These are phyloP conservation scores for Drosophila kambysellisi DNA, from an alignment of 2,888 invertebrate species.

Conservation along the genomic window DNA sequence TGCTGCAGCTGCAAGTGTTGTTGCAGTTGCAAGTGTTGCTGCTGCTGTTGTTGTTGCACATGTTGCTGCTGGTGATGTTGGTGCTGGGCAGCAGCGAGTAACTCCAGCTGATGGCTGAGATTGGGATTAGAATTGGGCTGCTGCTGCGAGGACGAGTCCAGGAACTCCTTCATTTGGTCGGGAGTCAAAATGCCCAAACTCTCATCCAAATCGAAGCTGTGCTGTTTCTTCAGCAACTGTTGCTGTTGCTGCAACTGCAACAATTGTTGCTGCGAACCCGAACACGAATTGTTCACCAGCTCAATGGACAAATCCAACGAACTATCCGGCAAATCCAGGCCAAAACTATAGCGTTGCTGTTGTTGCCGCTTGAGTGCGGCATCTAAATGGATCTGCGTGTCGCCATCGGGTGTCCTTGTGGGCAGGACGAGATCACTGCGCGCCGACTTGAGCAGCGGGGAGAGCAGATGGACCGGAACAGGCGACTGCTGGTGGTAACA, in stretches of 20 bases:
- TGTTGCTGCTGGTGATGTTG: constrained; percentile 37
- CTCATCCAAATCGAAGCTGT: constrained; percentile 92
- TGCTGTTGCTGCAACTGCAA: constrained; percentile 68
- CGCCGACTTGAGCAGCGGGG: constrained; percentile 73
- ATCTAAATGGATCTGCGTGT: constrained; percentile 58
- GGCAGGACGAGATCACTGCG: constrained; percentile 79
- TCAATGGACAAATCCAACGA: constrained; percentile 85
- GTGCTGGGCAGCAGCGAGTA: constrained; percentile 81
- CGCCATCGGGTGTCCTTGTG: constrained; percentile 78
- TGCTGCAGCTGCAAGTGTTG: constrained; percentile 49
- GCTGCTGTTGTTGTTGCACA: constrained; percentile 62
- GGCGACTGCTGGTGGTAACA: constrained; percentile 54
- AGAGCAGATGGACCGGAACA: constrained; percentile 63
- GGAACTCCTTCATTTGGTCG: constrained; percentile 93
- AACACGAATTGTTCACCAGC: constrained; percentile 83
- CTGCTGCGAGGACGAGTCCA: constrained; percentile 86
- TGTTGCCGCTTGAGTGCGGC: background rate
- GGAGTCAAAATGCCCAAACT: constrained; percentile 94
- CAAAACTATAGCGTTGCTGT: constrained; percentile 82
- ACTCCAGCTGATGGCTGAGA: constrained; percentile 83
- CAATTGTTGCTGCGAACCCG: constrained; percentile 76
- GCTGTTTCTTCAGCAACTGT: constrained; percentile 87
- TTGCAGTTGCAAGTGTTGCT: constrained; percentile 61
- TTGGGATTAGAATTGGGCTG: constrained; percentile 20
- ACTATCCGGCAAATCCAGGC: constrained; percentile 83